Conservation (phyloP, 2,113 vertebrate genomes). For the Corapipo altera region DNA sequence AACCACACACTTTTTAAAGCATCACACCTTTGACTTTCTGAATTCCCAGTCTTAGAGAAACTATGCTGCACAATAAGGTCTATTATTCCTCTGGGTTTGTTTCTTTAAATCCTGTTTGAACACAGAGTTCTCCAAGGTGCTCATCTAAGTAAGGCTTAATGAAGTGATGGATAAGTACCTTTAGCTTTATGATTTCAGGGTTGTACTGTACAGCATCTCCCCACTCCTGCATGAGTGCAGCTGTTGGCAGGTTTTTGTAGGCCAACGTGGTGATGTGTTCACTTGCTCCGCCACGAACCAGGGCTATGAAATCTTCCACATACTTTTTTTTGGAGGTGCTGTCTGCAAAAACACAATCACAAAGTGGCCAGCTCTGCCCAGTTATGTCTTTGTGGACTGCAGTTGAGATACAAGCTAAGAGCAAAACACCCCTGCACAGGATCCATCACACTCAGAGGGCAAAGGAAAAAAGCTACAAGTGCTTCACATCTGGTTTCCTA, state of each 20-base stretch:
- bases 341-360: background rate
- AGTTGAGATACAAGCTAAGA: background rate
- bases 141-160: background rate
- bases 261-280: slow-evolving; percentile 78
- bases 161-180: slow-evolving; percentile 60
- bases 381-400: background rate
- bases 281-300: slow-evolving; percentile 84
- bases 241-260: slow-evolving; percentile 78
- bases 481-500: background rate
- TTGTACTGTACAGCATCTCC: slow-evolving; percentile 87
- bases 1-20: background rate
- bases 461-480: background rate
- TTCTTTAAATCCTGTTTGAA: background rate
- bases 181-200: slow-evolving; percentile 82
- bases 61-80: fast-evolving
- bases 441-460: background rate
- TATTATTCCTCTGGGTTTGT: background rate
- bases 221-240: slow-evolving; percentile 86
- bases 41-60: background rate
- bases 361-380: background rate
- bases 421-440: fast-evolving
- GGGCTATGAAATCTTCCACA: slow-evolving; percentile 81
- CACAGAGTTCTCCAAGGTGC: background rate
- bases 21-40: background rate
- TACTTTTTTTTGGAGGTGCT: slow-evolving; percentile 29